Conservation (phyloP, 2,797 vertebrate genomes). For the Cryptoblepharus egeriae region DNA sequence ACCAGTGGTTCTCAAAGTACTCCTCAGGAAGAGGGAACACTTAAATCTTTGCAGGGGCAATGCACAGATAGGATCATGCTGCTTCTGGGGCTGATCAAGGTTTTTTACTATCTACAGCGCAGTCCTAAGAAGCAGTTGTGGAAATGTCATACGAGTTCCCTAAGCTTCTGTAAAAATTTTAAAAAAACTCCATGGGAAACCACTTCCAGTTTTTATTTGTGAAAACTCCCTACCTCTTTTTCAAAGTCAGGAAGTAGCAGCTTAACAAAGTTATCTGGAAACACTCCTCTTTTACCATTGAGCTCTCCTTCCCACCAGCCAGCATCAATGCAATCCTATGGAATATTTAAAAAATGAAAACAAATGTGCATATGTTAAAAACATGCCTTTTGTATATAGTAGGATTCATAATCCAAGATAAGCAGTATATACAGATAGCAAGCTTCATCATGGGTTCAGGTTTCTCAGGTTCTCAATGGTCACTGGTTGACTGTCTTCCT, state of each 20-base stretch:
- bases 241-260: slow-evolving; percentile 90
- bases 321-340: slow-evolving; percentile 92
- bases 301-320: slow-evolving; percentile 98
- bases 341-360: slow-evolving; percentile 53
- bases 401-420: background rate
- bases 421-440: background rate
- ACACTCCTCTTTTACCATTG: slow-evolving; percentile 90
- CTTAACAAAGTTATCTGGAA: slow-evolving; percentile 98
- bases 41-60: too few relatives aligned
- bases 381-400: background rate
- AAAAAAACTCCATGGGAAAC: too few relatives aligned
- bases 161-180: too few relatives aligned
- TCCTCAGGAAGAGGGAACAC: too few relatives aligned
- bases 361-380: background rate
- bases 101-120: too few relatives aligned
- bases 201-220: too few relatives aligned
- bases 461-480: background rate
- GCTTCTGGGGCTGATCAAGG: too few relatives aligned
- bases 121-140: too few relatives aligned
- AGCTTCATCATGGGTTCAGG: background rate
- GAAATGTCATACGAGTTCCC: too few relatives aligned
- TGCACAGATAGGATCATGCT: too few relatives aligned
- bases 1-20: background rate
- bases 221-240: slow-evolving; percentile 85
- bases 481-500: background rate